Evolutionary conservation across 2,888 invertebrate genomes (phyloP).

Genomic region (Noctua fimbriata): DNA sequence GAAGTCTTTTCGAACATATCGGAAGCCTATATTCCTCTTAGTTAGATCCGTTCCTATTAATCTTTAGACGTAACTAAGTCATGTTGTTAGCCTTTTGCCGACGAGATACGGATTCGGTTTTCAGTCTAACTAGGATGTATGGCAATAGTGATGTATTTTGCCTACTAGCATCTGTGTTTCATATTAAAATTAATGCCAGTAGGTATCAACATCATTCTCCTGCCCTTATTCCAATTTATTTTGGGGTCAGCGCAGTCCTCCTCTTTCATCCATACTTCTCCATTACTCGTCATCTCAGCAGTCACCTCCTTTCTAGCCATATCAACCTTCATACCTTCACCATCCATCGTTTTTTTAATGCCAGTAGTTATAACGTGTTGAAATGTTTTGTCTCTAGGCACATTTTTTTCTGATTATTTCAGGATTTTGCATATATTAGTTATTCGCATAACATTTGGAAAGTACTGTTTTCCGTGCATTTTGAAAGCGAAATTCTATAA

Average conservation of each 20-base stretch:
- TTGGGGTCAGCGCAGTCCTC: no score
- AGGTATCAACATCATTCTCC: neutral
- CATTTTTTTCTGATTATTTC: neutral
- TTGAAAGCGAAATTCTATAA: neutral
- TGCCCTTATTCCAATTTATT: no score
- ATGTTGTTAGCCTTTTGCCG: slow-evolving; percentile 23
- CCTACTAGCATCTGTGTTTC: neutral
- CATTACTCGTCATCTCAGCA: no score
- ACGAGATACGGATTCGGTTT: neutral
- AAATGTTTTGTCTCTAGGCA: neutral
- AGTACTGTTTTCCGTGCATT: neutral
- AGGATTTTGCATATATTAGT: neutral
- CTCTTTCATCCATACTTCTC: no score
- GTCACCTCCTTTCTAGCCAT: no score
- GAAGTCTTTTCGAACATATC: slow-evolving; percentile 51
- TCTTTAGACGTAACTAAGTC: slow-evolving; percentile 22
- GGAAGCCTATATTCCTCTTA: slow-evolving; percentile 40
- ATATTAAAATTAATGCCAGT: neutral
- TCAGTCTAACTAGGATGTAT: neutral
- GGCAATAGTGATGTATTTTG: slow-evolving; percentile 1
- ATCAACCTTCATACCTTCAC: no score
- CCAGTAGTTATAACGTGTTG: neutral
- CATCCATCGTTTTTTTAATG: no score
- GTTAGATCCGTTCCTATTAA: slow-evolving; percentile 30
- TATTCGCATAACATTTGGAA: neutral